Conservation (phyloP, 2,888 invertebrate species). For the Agrotis clavis region DNA sequence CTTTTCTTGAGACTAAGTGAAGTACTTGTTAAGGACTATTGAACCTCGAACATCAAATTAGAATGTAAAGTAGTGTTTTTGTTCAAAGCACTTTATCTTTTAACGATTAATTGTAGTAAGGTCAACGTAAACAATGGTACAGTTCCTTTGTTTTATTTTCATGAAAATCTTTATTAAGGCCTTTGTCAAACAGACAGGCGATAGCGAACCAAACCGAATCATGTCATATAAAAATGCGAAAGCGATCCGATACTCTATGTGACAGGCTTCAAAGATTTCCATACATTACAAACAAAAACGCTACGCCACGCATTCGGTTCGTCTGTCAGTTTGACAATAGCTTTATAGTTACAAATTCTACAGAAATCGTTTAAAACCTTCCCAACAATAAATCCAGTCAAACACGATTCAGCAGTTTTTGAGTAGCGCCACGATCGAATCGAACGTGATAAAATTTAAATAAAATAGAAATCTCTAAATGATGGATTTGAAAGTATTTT, state of each 20-base stretch:
- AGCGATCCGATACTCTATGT: no score
- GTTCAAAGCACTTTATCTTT: not conserved
- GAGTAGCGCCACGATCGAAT: not conserved
- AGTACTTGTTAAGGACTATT: not conserved
- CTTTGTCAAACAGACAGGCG: no score
- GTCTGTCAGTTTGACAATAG: no score
- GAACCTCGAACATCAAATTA: not conserved
- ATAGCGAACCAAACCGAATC: no score
- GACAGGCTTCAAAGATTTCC: no score
- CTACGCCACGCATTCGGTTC: no score
- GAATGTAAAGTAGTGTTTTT: not conserved
- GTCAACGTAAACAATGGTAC: not conserved
- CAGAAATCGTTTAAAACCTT: not conserved
- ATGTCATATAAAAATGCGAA: no score
- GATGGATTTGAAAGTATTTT: conserved; percentile 11
- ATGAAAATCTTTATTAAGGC: not conserved
- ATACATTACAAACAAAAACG: no score
- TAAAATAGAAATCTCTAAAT: conserved; percentile 28
- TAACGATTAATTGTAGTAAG: not conserved
- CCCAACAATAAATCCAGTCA: not conserved
- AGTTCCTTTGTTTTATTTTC: not conserved
- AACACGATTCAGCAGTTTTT: conserved; percentile 9
- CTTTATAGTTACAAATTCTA: not conserved
- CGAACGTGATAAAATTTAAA: conserved; percentile 23
- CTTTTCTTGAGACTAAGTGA: not conserved